Evolutionary conservation across 2,113 vertebrate species (phyloP).

Genomic region (Sitta europaea): DNA sequence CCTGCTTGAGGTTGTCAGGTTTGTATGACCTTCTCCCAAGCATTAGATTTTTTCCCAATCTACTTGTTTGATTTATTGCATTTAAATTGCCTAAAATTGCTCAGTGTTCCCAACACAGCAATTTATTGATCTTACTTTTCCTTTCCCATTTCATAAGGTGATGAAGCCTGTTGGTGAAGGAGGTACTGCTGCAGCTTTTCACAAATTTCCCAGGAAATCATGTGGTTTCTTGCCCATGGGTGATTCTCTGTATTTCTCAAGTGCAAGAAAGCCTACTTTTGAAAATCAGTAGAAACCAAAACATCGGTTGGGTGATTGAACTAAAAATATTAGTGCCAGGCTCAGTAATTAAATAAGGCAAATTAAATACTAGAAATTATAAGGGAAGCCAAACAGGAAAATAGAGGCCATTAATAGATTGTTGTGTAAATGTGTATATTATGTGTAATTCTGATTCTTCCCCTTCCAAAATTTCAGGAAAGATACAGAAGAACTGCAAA

Average conservation of each 20-base stretch:
- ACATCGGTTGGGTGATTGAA: background rate
- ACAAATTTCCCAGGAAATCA: background rate
- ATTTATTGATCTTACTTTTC: background rate
- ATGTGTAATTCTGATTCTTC: background rate
- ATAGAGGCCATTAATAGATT: background rate
- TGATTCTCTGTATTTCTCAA: background rate
- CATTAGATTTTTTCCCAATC: background rate
- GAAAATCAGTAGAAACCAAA: background rate
- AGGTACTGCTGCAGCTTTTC: background rate
- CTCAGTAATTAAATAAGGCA: background rate
- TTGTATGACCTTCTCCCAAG: background rate
- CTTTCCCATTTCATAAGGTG: background rate
- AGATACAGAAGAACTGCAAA: background rate
- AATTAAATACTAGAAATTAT: background rate
- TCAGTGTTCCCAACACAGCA: background rate
- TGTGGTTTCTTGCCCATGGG: background rate
- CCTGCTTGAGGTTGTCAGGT: background rate
- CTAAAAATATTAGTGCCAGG: background rate
- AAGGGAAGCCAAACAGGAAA: background rate
- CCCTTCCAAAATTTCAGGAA: background rate
- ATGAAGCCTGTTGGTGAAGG: background rate
- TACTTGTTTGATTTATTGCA: conserved; percentile 1
- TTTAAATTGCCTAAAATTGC: background rate
- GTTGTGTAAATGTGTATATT: background rate
- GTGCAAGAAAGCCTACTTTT: background rate